Percentiles rank a stretch among this genome's conserved stretches.
Conservation (phyloP, 1,140 invertebrate genomes). For the Plutomurus gul region DNA sequence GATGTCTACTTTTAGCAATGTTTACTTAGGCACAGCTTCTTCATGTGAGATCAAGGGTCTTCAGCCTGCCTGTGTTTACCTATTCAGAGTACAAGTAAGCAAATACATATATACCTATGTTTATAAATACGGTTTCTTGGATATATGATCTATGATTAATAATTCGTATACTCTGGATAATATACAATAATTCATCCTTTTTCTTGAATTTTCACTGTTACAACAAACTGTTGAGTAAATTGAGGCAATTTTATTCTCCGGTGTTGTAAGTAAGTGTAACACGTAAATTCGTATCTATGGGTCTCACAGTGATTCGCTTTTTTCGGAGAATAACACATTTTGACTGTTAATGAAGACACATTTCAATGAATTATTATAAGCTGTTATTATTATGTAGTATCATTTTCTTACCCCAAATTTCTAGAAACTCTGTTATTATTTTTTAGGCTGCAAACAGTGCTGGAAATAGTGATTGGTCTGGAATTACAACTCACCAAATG, state of each 20-base stretch:
- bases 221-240: no score
- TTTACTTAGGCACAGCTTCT: slow-evolving; percentile 60
- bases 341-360: no score
- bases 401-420: neutral
- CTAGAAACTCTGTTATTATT: neutral
- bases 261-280: no score
- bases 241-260: no score
- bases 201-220: no score
- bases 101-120: neutral
- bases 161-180: no score
- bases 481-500: slow-evolving; percentile 66
- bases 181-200: no score
- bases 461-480: slow-evolving; percentile 73
- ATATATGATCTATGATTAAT: neutral
- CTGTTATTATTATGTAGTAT: no score
- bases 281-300: no score
- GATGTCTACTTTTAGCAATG: slow-evolving; percentile 54
- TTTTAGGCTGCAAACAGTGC: slow-evolving; percentile 73
- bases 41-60: slow-evolving; percentile 72
- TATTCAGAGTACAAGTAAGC: slow-evolving; percentile 71
- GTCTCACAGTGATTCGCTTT: no score
- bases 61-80: slow-evolving; percentile 75
- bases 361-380: no score
- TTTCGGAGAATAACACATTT: no score
- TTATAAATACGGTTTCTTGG: neutral